Base-by-base conservation (phyloP, 37 sponge, comb jelly and placozoan species). In the Axinella damicornis region DNA sequence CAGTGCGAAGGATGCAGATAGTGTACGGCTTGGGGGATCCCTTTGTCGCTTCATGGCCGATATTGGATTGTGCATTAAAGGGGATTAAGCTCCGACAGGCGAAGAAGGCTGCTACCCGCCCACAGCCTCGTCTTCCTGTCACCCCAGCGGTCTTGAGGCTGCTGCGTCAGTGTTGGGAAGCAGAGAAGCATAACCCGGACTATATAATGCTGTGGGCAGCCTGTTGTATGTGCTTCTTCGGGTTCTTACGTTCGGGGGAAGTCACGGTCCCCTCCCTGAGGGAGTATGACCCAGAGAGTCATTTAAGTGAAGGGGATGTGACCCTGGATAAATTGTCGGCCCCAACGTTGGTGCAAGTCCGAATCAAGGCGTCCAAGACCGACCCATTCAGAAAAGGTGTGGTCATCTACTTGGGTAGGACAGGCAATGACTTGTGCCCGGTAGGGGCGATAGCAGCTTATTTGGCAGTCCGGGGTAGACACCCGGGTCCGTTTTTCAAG, bases 151-250 rank as follows among this genome's bases (percentile, higher is more conserved):
- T 61, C 2, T 61, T 61, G 25, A 22, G 14, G n/a, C n/a, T 14
- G 14, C 62, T 61, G 62, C 4, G 62, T 5, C n/a, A 61, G 62
- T 61, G 2, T 11, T 71, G 52, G 72, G 72, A 40, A 53, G 40
- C 2, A 20, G 52, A 31, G 11, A 35, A 19, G 4, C 24, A 35
- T 21, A 35, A 71, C 52, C 36, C 37, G 15, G 72, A 71, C 25
- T 2, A 46, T 39, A 67, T 67, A n/a, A 81, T 88, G 88, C 59
- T 81, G n/a, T 88, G 88, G 88, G 88, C 88, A 32, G 87, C 87
- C 2, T 61, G 53, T 30, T 69, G 67, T 57, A 53, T 65, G n/a
- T 79, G 87, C 69, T 87, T 79, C 55, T 87, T 78, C 21, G 80
- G 80, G 16, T 86, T 87, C 32, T 66, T 87, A 1, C 22, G 87